Conservation (phyloP, 2,797 vertebrate genomes). For the Crenuchus spilurus region DNA sequence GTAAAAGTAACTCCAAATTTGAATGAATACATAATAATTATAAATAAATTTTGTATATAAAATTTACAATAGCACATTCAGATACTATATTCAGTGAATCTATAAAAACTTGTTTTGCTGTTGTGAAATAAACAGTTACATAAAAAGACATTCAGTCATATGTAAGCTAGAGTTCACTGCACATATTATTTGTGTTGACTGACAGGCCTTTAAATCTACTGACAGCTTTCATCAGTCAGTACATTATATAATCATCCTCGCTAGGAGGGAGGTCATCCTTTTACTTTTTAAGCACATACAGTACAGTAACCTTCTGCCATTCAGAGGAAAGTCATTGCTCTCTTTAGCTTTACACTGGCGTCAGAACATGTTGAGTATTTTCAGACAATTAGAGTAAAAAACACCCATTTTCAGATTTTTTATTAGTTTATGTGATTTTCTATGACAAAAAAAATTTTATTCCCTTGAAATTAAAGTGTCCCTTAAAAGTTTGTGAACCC, state of each 20-base stretch:
- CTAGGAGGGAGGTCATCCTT: constrained; percentile 13
- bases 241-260: constrained; percentile 24
- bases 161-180: constrained; percentile 14
- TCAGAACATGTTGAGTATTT: too few species aligned
- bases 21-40: too few species aligned
- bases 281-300: neutral
- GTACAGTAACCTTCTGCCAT: neutral
- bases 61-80: too few species aligned
- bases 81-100: neutral
- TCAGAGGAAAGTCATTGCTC: neutral
- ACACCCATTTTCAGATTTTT: too few species aligned
- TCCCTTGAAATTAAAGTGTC: too few species aligned
- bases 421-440: too few species aligned
- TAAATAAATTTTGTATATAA: too few species aligned
- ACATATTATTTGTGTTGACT: constrained; percentile 5
- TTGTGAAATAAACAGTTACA: neutral
- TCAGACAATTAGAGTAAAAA: too few species aligned
- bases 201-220: constrained; percentile 24
- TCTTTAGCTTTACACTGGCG: neutral
- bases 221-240: constrained; percentile 22
- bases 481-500: too few species aligned
- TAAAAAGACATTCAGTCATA: constrained; percentile 11
- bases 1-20: too few species aligned
- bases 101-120: neutral
- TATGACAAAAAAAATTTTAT: too few species aligned